Percentiles rank a stretch among this genome's conserved stretches.
These are phyloP conservation scores for Microtus pennsylvanicus DNA, from an alignment of 2,113 vertebrate species.

Conservation along the genomic window DNA sequence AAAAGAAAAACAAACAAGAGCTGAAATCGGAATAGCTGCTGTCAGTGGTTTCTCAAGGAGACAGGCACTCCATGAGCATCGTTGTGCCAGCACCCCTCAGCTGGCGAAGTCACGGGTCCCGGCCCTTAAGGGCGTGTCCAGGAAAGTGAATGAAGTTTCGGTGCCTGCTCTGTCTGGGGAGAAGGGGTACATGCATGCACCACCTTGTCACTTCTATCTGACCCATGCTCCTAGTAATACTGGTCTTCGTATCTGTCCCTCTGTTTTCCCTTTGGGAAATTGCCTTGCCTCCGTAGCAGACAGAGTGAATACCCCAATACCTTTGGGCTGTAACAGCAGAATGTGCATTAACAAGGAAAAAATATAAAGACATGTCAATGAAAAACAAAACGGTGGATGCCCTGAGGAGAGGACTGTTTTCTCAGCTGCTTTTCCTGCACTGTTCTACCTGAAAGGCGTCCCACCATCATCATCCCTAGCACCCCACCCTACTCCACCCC, in stretches of 20 bases:
- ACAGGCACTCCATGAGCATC: fast-evolving
- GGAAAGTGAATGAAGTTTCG: not conserved
- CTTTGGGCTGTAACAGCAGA: not conserved
- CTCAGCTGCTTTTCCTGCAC: not conserved
- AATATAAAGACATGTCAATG: not conserved
- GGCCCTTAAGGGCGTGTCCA: not conserved
- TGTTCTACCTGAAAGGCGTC: not conserved
- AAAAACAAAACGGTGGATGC: not conserved
- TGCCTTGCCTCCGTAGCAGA: conserved; percentile 12
- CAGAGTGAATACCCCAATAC: not conserved
- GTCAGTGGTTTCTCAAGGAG: not conserved
- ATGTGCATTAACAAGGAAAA: not conserved
- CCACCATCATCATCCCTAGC: not conserved
- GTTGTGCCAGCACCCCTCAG: not conserved
- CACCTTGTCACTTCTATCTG: not conserved
- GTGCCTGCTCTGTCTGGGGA: not conserved
- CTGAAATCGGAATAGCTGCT: conserved; percentile 32
- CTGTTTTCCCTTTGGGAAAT: not conserved
- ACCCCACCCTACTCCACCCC: not conserved
- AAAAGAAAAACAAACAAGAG: conserved; percentile 54
- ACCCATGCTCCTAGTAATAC: not conserved
- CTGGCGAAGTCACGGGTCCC: fast-evolving
- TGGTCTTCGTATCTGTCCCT: not conserved
- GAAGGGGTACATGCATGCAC: not conserved
- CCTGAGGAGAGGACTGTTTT: not conserved